Evolutionary conservation across 2,888 invertebrate genomes (phyloP).

Genomic region (Tetramorium bicarinatum): DNA sequence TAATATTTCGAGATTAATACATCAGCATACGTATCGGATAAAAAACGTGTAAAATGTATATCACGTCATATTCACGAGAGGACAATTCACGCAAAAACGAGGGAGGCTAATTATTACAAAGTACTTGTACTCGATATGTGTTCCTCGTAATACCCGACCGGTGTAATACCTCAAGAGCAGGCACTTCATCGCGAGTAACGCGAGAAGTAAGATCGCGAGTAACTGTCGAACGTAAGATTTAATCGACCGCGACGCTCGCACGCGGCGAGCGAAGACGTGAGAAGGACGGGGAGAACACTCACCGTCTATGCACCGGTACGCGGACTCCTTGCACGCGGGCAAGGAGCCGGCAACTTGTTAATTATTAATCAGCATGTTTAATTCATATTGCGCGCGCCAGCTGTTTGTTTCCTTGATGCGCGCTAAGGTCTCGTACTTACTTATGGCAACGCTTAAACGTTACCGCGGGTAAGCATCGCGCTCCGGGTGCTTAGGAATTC

Average conservation of each 20-base stretch:
- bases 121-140: neutral
- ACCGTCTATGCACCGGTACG: slow-evolving; percentile 70
- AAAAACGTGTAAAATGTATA: neutral
- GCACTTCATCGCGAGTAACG: slow-evolving; percentile 55
- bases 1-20: neutral
- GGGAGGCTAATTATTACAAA: neutral
- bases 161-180: slow-evolving; percentile 59
- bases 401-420: slow-evolving; percentile 86
- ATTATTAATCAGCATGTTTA: slow-evolving; percentile 86
- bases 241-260: slow-evolving; percentile 63
- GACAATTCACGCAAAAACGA: neutral
- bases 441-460: slow-evolving; percentile 76
- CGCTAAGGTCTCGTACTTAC: slow-evolving; percentile 82
- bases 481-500: slow-evolving; percentile 77
- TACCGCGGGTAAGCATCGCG: slow-evolving; percentile 75
- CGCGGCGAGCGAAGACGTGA: slow-evolving; percentile 41
- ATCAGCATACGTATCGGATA: neutral
- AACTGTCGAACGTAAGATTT: slow-evolving; percentile 65
- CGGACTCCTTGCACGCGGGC: slow-evolving; percentile 62
- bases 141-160: slow-evolving; percentile 9
- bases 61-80: neutral
- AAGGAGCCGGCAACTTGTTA: slow-evolving; percentile 84
- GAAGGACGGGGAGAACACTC: slow-evolving; percentile 57
- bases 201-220: slow-evolving; percentile 35
- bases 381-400: slow-evolving; percentile 85